A percentile compares a stretch with the other conserved stretches of the same genome.
These are phyloP conservation scores for Spodoptera frugiperda DNA, from an alignment of 1,140 invertebrate species.

Conservation along the genomic window DNA sequence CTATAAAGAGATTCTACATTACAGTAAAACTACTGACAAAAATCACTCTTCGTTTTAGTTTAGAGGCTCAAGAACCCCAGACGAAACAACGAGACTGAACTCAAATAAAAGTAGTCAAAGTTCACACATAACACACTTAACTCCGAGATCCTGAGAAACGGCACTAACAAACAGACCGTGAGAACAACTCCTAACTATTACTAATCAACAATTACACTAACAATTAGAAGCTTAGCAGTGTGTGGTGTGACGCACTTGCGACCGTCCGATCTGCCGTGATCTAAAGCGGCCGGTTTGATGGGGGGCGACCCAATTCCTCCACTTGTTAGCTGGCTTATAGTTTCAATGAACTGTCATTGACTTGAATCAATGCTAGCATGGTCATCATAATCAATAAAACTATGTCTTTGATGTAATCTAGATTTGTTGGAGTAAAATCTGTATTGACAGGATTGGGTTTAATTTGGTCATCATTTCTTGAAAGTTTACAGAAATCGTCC, in stretches of 20 bases:
- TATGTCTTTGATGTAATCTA: neutral
- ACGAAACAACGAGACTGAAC: too few relatives aligned
- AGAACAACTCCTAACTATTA: neutral
- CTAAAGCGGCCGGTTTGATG: constrained; percentile 3
- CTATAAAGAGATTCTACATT: too few relatives aligned
- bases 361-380: neutral
- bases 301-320: constrained; percentile 10
- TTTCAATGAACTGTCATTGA: constrained; percentile 9
- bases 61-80: too few relatives aligned
- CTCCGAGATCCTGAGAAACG: neutral
- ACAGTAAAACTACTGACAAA: too few relatives aligned
- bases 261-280: neutral
- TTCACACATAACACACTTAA: neutral
- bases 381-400: neutral
- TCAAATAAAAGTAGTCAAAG: too few relatives aligned
- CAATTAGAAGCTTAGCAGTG: constrained; percentile 8
- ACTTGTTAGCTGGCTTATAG: neutral
- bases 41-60: too few relatives aligned
- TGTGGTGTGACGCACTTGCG: neutral
- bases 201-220: constrained; percentile 26
- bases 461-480: too few relatives aligned
- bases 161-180: neutral
- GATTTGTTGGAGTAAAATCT: too few relatives aligned
- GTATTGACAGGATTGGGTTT: neutral
- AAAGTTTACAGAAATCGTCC: too few relatives aligned